Evolutionary conservation across 2,888 invertebrate species (phyloP).

Genomic region (Baccha elongata): DNA sequence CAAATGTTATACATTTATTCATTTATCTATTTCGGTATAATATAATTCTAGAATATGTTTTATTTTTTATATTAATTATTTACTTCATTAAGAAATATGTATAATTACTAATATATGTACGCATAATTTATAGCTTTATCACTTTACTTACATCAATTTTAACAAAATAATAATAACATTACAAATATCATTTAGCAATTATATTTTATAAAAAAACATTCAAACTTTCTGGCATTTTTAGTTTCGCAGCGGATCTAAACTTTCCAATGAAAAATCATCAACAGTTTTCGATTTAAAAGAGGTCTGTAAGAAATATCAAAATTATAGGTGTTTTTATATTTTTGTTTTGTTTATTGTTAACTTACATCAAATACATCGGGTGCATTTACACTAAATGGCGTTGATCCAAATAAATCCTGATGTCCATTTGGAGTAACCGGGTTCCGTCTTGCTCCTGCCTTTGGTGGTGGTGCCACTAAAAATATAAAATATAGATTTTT

Average conservation of each 20-base stretch:
- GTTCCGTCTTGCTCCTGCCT: slow-evolving; percentile 85
- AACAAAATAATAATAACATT: slow-evolving; percentile 71
- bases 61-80: slow-evolving; percentile 49
- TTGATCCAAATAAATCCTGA: slow-evolving; percentile 91
- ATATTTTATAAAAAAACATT: slow-evolving; percentile 44
- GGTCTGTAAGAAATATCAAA: slow-evolving; percentile 86
- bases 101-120: slow-evolving; percentile 71
- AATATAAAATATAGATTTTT: slow-evolving; percentile 17
- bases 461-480: slow-evolving; percentile 95
- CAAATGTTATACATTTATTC: slow-evolving; percentile 53
- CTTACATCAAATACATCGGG: slow-evolving; percentile 81
- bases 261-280: slow-evolving; percentile 97
- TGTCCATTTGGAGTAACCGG: slow-evolving; percentile 80
- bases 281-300: slow-evolving; percentile 85
- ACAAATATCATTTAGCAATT: slow-evolving; percentile 71
- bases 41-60: slow-evolving; percentile 56
- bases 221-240: slow-evolving; percentile 73
- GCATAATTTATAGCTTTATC: slow-evolving; percentile 73
- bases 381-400: slow-evolving; percentile 85
- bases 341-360: neutral
- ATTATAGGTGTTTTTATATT: slow-evolving; percentile 65
- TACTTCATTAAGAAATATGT: slow-evolving; percentile 72
- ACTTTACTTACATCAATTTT: slow-evolving; percentile 73
- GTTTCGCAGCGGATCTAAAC: slow-evolving; percentile 95
- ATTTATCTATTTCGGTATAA: slow-evolving; percentile 63